Base-by-base conservation (phyloP, 2,888 invertebrate genomes). In the Tubulanus polymorphus region DNA sequence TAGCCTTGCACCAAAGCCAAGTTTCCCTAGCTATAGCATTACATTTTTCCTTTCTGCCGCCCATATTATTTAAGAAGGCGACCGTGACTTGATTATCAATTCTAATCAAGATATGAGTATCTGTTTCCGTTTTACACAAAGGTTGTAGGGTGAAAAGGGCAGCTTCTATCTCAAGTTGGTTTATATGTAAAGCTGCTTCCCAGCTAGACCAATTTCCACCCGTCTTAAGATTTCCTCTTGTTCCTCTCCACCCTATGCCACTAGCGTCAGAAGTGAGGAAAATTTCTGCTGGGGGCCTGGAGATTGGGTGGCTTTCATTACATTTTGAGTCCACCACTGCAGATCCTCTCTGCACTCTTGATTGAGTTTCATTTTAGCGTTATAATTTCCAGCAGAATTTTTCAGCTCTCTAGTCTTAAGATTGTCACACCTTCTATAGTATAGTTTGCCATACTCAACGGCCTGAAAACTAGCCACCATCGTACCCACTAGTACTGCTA, bases 271-370 rank as follows among this genome's bases (percentile, higher is more conserved):
- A 41, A 15, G 27, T 10, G 23, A 54, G 27, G 18, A 28, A 25
- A 32, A 48, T 2, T 2, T 28, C 18, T 28, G 54, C 37, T 18
- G n/a, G 2, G 1, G 26, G 26, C 27, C 1, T 2, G 37, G 8
- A 3, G 32, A 37, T 12, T 48, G 30, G 15, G 18, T 12, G 48
- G 10, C 18, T 8, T 18, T 18, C 3, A 20, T 10, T 6, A 47
- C 12, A 27, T 48, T 53, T 6, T 53, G 30, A n/a, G 28, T 53
- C 53, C 53, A 53, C 53, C 53, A 53, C 15, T 3, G 10, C 3
- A 53, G 28, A n/a, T 53, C 53, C 8, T 10, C 20, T 27, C 8
- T 47, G 28, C 41, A n/a, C 3, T 3, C 15, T 10, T 5, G 15
- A 2, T 45, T 18, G 12, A 53, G 26, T 10, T 25, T 5, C 53